Percentiles rank a stretch among this genome's conserved stretches.
Conservation (phyloP, 1,140 invertebrate genomes). For the Drosophila saltans region DNA sequence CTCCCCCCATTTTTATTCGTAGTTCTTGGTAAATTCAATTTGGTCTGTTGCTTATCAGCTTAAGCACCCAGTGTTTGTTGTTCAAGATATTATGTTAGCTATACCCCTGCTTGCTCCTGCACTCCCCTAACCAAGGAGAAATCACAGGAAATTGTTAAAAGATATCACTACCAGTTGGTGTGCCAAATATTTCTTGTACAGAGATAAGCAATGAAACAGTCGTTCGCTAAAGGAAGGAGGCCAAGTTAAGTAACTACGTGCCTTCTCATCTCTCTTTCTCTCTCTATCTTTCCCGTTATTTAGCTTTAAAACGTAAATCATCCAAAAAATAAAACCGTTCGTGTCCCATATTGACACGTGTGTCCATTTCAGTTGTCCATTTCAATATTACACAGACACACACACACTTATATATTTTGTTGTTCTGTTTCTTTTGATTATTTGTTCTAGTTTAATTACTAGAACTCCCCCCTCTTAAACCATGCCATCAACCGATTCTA, state of each 20-base stretch:
- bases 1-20: conserved; percentile 3
- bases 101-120: conserved; percentile 23
- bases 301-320: conserved; percentile 4
- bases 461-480: background rate
- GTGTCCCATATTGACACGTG: conserved; percentile 57
- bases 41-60: conserved; percentile 45
- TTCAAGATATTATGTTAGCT: conserved; percentile 32
- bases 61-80: background rate
- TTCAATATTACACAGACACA: background rate
- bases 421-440: background rate
- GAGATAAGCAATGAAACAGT: conserved; percentile 28
- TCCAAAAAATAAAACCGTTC: conserved; percentile 8
- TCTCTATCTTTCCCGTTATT: background rate
- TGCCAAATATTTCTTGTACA: conserved; percentile 44
- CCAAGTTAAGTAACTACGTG: background rate
- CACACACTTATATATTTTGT: conserved; percentile 2
- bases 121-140: background rate
- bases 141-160: conserved; percentile 37
- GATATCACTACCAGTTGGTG: conserved; percentile 28
- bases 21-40: conserved; percentile 59
- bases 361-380: conserved; percentile 36
- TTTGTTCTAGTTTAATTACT: conserved; percentile 10
- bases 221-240: conserved; percentile 1
- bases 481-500: background rate
- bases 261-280: background rate